phyloP scores from a whole-genome alignment of 2,797 vertebrate genomes.

The Clamator glandarius region DNA sequence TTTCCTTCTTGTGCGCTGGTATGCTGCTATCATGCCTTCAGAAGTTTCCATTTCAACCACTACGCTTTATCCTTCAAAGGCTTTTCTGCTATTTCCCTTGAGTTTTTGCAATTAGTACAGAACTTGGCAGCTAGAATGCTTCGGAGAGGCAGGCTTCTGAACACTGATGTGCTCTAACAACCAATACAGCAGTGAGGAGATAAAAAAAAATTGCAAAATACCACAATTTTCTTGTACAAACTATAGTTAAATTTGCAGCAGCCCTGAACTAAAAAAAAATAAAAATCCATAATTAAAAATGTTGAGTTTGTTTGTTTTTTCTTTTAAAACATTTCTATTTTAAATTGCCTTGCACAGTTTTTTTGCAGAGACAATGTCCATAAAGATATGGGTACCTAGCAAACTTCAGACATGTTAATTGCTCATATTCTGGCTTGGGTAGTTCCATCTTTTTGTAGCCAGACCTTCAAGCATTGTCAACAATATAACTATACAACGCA shows the following conservation, averaged over 20 bases:
- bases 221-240: rapidly evolving
- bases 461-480: not conserved
- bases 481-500: not conserved
- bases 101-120: not conserved
- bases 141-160: not conserved
- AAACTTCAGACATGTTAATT: not conserved
- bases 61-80: not conserved
- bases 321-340: not conserved
- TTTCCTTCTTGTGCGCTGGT: not conserved
- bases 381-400: not conserved
- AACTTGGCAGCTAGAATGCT: not conserved
- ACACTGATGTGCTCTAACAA: not conserved
- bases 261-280: not conserved
- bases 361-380: not conserved
- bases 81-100: not conserved
- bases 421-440: not conserved
- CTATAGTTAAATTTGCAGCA: not conserved
- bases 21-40: not conserved
- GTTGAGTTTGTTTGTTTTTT: not conserved
- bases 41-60: not conserved
- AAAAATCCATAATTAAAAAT: not conserved
- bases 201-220: not conserved
- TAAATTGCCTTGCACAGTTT: not conserved
- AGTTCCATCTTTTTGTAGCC: not conserved
- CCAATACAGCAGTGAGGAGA: not conserved